A percentile compares a stretch with the other conserved stretches of the same genome.
Evolutionary conservation across 2,797 vertebrate species (phyloP).

Genomic region (Notolabrus celidotus): DNA sequence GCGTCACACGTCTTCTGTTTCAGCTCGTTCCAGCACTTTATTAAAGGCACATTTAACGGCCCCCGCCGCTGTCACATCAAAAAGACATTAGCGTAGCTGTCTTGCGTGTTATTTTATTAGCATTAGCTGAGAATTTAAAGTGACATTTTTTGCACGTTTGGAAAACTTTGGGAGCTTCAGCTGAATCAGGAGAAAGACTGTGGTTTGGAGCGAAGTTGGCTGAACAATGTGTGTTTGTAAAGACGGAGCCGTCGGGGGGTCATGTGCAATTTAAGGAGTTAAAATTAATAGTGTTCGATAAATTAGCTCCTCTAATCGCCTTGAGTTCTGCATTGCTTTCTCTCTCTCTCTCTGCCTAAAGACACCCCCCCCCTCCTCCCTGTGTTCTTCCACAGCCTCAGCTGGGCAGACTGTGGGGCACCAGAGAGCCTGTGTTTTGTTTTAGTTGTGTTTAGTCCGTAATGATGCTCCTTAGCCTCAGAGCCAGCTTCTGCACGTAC

Average conservation of each 20-base stretch:
- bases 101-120: background rate
- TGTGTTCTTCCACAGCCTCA: conserved; percentile 46
- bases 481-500: conserved; percentile 49
- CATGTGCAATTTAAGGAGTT: background rate
- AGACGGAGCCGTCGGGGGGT: conserved; percentile 5
- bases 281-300: conserved; percentile 25
- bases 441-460: conserved; percentile 71
- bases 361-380: conserved; percentile 32
- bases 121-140: conserved; percentile 7
- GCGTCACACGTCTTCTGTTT: background rate
- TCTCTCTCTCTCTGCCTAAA: conserved; percentile 21
- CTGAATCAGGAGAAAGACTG: background rate
- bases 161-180: background rate
- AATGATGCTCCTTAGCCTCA: conserved; percentile 78
- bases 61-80: background rate
- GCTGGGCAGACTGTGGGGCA: conserved; percentile 76
- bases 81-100: background rate
- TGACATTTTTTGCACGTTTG: conserved; percentile 6
- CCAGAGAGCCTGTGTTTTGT: conserved; percentile 78
- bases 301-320: conserved; percentile 27
- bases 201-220: conserved; percentile 3
- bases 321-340: conserved; percentile 13
- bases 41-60: background rate
- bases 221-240: background rate
- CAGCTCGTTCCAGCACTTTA: background rate